A percentile compares a stretch with the other conserved stretches of the same genome.
Evolutionary conservation across 64 coral and sea anemone genomes (phyloP).

Genomic region (Porites lutea): DNA sequence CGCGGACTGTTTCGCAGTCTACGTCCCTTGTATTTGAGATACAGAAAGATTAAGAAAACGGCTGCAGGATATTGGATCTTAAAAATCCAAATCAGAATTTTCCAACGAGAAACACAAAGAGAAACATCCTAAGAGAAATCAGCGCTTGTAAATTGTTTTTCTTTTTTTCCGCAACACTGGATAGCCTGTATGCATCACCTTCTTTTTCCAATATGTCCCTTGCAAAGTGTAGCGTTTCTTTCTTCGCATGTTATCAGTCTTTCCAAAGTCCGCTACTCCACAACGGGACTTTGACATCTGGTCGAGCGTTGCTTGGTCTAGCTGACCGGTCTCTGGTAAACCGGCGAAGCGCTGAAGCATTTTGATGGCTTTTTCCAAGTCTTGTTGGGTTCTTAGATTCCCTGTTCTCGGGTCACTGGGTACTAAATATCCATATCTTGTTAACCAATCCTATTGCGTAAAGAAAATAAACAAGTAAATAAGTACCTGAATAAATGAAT

Average conservation of each 20-base stretch:
- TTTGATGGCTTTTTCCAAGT: constrained; percentile 39
- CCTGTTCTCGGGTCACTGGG: constrained; percentile 21
- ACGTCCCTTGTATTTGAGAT: too few species aligned
- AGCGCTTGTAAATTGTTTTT: too few species aligned
- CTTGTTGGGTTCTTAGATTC: constrained; percentile 32
- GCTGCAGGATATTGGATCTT: too few species aligned
- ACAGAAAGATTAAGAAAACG: too few species aligned
- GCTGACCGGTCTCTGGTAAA: constrained; percentile 69
- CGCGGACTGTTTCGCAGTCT: too few species aligned
- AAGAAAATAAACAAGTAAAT: background rate
- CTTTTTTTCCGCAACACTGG: too few species aligned
- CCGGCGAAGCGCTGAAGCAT: constrained; percentile 82
- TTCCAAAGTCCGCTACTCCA: constrained; percentile 76
- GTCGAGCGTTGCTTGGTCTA: constrained; percentile 69
- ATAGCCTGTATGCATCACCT: constrained; percentile 33
- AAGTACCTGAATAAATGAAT: too few species aligned
- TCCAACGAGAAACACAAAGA: too few species aligned
- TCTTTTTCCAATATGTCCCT: constrained; percentile 89
- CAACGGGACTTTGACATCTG: constrained; percentile 77
- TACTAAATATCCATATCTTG: constrained; percentile 64
- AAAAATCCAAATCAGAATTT: too few species aligned
- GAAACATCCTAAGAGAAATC: too few species aligned
- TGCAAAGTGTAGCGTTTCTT: constrained; percentile 77
- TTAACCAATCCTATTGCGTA: constrained; percentile 35
- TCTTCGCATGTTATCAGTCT: constrained; percentile 64